A percentile compares a stretch with the other conserved stretches of the same genome.
Evolutionary conservation across 2,797 vertebrate species (phyloP).

Genomic region (Syngnathus acus): DNA sequence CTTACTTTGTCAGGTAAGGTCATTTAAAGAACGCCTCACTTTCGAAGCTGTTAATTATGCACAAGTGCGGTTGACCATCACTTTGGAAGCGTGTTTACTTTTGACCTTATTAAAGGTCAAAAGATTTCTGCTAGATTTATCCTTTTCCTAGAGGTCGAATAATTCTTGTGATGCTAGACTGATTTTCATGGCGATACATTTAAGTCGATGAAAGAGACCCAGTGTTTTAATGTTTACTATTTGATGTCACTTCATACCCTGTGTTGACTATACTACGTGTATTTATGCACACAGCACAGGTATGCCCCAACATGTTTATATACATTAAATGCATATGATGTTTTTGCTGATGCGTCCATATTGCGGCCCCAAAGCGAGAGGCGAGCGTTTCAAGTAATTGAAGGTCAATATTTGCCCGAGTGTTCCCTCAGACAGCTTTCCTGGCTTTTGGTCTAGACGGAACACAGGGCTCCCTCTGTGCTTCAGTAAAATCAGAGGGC

Average conservation of each 20-base stretch:
- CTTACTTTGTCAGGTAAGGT: constrained; percentile 61
- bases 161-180: constrained; percentile 9
- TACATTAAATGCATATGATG: constrained; percentile 40
- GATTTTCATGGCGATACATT: background rate
- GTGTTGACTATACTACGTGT: constrained; percentile 22
- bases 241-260: constrained; percentile 19
- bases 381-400: constrained; percentile 58
- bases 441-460: constrained; percentile 27
- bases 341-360: constrained; percentile 53
- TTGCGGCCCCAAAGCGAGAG: constrained; percentile 39
- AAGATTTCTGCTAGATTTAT: constrained; percentile 12
- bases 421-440: constrained; percentile 53
- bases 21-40: constrained; percentile 55
- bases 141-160: constrained; percentile 30
- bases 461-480: constrained; percentile 50
- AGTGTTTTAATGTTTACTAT: constrained; percentile 13
- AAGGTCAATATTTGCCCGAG: constrained; percentile 67
- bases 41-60: constrained; percentile 67
- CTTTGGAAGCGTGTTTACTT: constrained; percentile 49
- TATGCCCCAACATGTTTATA: constrained; percentile 28
- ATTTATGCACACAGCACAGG: constrained; percentile 23
- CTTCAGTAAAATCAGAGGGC: constrained; percentile 36
- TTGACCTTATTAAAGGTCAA: constrained; percentile 27
- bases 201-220: constrained; percentile 12
- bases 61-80: constrained; percentile 50